Conservation (phyloP, 2,888 invertebrate species). For the Rhogogaster chlorosoma region DNA sequence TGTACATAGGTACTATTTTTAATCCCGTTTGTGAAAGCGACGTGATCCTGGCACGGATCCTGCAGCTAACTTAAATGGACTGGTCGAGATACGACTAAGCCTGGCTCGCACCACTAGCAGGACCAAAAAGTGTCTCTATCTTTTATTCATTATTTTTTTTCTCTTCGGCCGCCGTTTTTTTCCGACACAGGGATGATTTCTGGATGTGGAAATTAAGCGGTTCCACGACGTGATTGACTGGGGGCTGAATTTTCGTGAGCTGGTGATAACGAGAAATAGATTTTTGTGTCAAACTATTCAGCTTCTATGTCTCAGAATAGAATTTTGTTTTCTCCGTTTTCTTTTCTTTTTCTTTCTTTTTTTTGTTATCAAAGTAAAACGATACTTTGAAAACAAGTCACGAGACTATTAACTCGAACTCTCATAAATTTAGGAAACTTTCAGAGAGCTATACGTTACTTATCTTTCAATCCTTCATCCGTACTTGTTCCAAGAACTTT, state of each 20-base stretch:
- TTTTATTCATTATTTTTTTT: conserved; percentile 5
- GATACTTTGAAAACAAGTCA: conserved; percentile 34
- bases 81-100: neutral
- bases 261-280: conserved; percentile 23
- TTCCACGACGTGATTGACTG: neutral
- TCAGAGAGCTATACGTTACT: neutral
- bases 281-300: neutral
- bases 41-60: neutral
- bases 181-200: neutral
- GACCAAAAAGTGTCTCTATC: neutral
- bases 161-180: neutral
- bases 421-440: neutral
- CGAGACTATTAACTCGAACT: neutral
- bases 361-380: neutral
- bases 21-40: neutral
- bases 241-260: neutral
- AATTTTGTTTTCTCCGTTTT: too few species aligned
- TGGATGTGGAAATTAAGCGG: conserved; percentile 5
- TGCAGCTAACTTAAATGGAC: neutral
- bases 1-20: neutral
- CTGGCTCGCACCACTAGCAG: neutral
- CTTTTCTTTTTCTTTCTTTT: too few species aligned
- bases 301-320: too few species aligned
- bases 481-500: conserved; percentile 8
- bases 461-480: conserved; percentile 24